Base-by-base conservation (phyloP, 2,113 vertebrate genomes). In the Budorcas taxicolor region DNA sequence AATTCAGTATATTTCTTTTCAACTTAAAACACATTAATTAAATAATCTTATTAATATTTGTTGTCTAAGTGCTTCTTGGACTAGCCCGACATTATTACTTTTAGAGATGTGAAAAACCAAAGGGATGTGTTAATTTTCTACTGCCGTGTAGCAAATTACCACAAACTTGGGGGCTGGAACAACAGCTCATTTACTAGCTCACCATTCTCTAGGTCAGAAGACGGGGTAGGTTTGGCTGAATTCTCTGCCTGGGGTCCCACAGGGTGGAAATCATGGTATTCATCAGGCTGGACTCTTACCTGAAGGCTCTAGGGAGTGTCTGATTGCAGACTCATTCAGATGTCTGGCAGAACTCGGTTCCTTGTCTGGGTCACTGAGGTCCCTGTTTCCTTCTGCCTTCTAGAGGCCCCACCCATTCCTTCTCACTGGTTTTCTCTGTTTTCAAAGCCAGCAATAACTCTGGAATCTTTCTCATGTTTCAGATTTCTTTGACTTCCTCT, bases 401-500 rank as follows among this genome's bases (percentile, higher is more conserved):
- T 67, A 33, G 47, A 92, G 25, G 23, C 52, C 83, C 55, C 7
- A 8, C 16, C 33, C 19, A 3, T 50, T 78, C 67, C 71, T 74
- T 57, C 82, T 90, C 86, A 60, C 1, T 50, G 83, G 5, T 55
- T 64, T 62, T 76, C 13, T 76, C 10, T 67, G n/a, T 82, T 80
- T 84, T 83, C 71, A 58, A 3, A 58, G 53, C 33, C 83, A 93
- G 29, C 3, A 2, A 67, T 55, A 76, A 82, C 31, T 0, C 7
- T 89, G 23, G 7, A 55, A 13, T 90, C 50, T 52, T 78, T 88
- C 81, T 86, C 36, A 40, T 19, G 12, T 67, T n/a, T 87, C 71
- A 33, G 92, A 88, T 94, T 55, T 90, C 52, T 93, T 53, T 76
- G 53, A 60, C 71, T 95, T 97, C 31, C 52, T 84, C 52, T 90